A percentile compares a stretch with the other conserved stretches of the same genome.
Evolutionary conservation across 2,113 vertebrate genomes (phyloP).

Genomic region (Sprattus sprattus): DNA sequence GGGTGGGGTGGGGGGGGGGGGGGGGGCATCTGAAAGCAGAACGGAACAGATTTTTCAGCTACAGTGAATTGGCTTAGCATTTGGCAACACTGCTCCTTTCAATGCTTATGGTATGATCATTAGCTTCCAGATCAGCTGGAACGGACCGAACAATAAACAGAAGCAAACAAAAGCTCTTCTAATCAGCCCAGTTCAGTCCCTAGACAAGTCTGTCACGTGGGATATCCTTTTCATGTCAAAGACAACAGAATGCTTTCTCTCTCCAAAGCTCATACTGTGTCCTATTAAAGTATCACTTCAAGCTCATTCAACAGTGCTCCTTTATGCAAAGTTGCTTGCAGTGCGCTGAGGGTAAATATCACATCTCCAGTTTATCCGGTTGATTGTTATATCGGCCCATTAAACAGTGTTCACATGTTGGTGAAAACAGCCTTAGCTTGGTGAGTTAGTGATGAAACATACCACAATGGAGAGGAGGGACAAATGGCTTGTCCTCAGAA

Average conservation of each 20-base stretch:
- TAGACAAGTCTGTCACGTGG: neutral
- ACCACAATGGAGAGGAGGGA: too few species aligned
- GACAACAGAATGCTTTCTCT: neutral
- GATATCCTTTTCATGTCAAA: neutral
- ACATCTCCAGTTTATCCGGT: too few species aligned
- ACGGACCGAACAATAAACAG: neutral
- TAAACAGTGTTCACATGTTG: too few species aligned
- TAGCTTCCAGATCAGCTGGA: neutral
- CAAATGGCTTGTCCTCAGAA: too few species aligned
- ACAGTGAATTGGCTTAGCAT: neutral
- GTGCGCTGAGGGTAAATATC: too few species aligned
- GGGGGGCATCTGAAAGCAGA: neutral
- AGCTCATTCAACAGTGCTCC: too few species aligned
- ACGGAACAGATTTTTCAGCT: neutral
- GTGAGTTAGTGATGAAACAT: too few species aligned
- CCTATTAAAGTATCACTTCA: too few species aligned
- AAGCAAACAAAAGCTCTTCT: neutral
- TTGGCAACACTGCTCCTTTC: neutral
- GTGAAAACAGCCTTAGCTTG: too few species aligned
- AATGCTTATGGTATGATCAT: neutral
- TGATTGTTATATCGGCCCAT: too few species aligned
- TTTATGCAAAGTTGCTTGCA: too few species aligned
- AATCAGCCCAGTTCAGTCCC: neutral
- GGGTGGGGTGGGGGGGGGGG: too few species aligned
- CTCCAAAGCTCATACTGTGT: neutral